Evolutionary conservation across 2,888 invertebrate species (phyloP).

Genomic region (Ryuthela nishihirai): DNA sequence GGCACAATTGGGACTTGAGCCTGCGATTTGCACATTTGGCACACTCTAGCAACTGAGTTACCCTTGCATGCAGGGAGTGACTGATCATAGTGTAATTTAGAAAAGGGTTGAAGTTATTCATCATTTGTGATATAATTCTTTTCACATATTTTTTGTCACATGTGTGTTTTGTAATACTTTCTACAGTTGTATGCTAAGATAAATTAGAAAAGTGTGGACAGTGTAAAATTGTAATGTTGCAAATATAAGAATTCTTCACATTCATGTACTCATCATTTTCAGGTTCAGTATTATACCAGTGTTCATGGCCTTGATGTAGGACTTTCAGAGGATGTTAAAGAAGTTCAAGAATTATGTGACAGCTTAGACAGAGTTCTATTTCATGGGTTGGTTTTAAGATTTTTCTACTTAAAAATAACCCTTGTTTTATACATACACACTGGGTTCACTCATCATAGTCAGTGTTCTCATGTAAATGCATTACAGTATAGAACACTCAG

Average conservation of each 20-base stretch:
- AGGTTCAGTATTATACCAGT: slow-evolving; percentile 27
- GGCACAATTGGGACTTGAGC: too few species aligned
- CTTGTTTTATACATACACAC: background rate
- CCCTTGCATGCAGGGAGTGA: too few species aligned
- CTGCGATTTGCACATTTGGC: too few species aligned
- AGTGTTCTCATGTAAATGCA: background rate
- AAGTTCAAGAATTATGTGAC: slow-evolving; percentile 35
- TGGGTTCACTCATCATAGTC: background rate
- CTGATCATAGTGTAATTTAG: too few species aligned
- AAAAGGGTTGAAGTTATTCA: too few species aligned
- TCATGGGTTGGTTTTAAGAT: slow-evolving; percentile 20
- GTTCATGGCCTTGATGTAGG: slow-evolving; percentile 17
- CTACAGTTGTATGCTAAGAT: background rate
- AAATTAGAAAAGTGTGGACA: background rate
- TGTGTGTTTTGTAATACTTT: too few species aligned
- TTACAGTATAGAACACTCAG: background rate
- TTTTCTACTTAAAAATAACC: background rate
- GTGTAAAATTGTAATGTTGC: background rate
- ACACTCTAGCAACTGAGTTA: too few species aligned
- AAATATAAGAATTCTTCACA: background rate
- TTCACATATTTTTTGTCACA: too few species aligned
- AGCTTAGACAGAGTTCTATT: slow-evolving; percentile 33
- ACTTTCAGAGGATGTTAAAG: slow-evolving; percentile 12
- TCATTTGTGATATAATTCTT: too few species aligned
- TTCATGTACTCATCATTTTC: background rate